Base-by-base conservation (phyloP, 2,797 vertebrate genomes). In the Botia almorhae region DNA sequence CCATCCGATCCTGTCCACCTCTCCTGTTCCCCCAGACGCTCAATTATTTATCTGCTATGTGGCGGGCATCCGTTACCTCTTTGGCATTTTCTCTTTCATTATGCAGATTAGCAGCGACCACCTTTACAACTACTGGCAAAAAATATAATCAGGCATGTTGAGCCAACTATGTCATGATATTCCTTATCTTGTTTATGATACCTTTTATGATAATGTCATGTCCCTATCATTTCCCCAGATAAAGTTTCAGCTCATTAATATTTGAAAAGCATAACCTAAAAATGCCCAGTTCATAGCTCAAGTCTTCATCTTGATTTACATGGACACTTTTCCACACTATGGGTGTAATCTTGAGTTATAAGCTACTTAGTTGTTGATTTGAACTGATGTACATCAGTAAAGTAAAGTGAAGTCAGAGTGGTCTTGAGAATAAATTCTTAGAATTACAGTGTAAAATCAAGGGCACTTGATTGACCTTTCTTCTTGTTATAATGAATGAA, bases 61-160 rank as follows among this genome's bases (percentile, higher is more conserved):
- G 90, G 94, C 93, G 93, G 95, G 97, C 96, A 95, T 98, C 96
- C 95, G 95, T 98, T 98, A 97, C 97, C 94, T 91, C 88, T 90
- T 64, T 93, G 93, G 92, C 94, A 94, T 94, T 93, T 92, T 94
- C 94, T 94, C 95, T 91, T 96, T 97, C 96, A 98, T 97, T 97
- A 97, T 95, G 93, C 90, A 96, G 94, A 97, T 98, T 96, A 96
- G 94, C 90, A 94, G 88, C 53, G 21, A 78, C 8, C 64, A 64
- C 58, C 69, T 81, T 74, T 81, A 88, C 87, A 82, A 88, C 86
- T 43, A 21, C 46, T 69, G n/a, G 53, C 71, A 26, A 74, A 85
- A 60, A 80, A 68, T 56, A 16, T 75, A 55, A 68, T 21, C 23
- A 76, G 17, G 36, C 48, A n/a, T 46, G 74, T 50, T 69, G 65